Evolutionary conservation across 2,113 vertebrate species (phyloP), one percentile per base, ranked within the genome.

Genomic region (Oenanthe oenanthe): DNA sequence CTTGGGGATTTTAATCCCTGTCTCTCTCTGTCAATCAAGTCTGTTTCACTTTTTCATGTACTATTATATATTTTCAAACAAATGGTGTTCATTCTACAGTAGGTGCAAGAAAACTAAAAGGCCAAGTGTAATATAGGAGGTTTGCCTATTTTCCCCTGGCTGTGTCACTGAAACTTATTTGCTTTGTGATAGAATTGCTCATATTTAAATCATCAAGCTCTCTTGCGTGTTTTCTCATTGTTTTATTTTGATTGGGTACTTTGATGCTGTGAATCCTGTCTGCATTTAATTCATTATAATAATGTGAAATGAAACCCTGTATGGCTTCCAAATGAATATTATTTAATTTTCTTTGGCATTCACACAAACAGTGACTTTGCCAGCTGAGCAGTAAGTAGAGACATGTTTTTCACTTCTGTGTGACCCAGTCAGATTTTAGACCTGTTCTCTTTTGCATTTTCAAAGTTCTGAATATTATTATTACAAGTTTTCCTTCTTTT

Each of bases 221-320:
- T 2, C 65, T 95, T 82, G 66, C 56, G 31, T 95, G 3, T 29
- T 89, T 86, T 83, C 76, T 66, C 38, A 56, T 71, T 75, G 42
- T 40, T 92, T 93, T 74, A 85, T 92, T 96, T 96, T 90, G 61
- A 68, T 88, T 93, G 92, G 75, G 10, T 67, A 36, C 45, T 91
- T 57, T 78, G 73, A 75, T 84, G 71, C 85, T 95, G 71, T 85
- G 93, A 93, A 51, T 92, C 58, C 87, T 85, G 77, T 34, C 61
- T 56, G 32, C 66, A 75, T 93, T 68, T 96, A 90, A 90, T 94
- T 96, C 91, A 92, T 95, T 90, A 90, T 87, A 95, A 83, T 68
- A 31, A 42, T 63, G 38, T 94, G 94, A 92, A 95, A 95, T 67
- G 53, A 88, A 91, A 60, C 68, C 56, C 70, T 86, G 79, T 85